phyloP scores from a whole-genome alignment of 2,113 vertebrate species.

The Pteruthius melanotis region DNA sequence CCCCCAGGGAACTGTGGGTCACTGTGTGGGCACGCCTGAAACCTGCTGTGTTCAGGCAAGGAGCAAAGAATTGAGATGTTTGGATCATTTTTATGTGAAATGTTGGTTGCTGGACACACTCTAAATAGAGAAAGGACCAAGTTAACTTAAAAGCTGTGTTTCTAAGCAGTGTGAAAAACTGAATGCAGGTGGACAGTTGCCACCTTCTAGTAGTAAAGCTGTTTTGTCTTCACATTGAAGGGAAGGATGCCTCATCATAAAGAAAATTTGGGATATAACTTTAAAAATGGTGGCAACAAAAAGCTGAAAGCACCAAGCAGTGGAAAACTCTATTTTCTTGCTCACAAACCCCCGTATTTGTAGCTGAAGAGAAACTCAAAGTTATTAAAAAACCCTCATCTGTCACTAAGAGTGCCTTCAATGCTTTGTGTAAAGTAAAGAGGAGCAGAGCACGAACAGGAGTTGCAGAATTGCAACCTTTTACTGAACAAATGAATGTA shows the following conservation, averaged over 20 bases:
- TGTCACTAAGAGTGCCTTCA: not conserved
- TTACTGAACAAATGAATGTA: not conserved
- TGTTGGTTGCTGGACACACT: not conserved
- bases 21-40: accelerated
- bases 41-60: not conserved
- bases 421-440: not conserved
- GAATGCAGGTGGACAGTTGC: not conserved
- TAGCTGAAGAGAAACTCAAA: not conserved
- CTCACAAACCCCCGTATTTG: not conserved
- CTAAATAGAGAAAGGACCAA: not conserved
- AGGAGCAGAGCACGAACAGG: not conserved
- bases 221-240: not conserved
- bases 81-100: not conserved
- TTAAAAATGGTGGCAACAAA: not conserved
- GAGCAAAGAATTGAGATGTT: not conserved
- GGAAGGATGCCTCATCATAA: not conserved
- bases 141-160: not conserved
- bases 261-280: not conserved
- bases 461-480: not conserved
- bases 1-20: not conserved
- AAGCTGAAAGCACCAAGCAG: not conserved
- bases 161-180: not conserved
- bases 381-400: not conserved
- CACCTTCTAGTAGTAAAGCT: not conserved
- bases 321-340: not conserved